phyloP scores from a whole-genome alignment of 2,888 invertebrate species.

The Acanthosepion lycidas region DNA sequence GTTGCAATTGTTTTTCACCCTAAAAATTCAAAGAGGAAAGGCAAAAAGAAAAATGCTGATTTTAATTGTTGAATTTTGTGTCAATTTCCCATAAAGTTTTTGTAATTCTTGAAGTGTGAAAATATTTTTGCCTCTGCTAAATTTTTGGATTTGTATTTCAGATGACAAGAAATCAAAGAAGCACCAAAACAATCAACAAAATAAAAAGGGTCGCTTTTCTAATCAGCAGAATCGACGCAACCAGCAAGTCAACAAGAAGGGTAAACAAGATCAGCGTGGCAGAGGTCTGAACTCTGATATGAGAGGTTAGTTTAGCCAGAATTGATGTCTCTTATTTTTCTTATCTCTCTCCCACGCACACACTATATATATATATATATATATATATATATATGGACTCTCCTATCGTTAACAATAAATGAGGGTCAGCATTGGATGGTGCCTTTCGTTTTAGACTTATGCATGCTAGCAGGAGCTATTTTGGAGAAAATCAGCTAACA shows the following conservation, averaged over 20 bases:
- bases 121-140: neutral
- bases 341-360: too few species aligned
- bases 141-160: neutral
- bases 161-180: constrained; percentile 39
- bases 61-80: neutral
- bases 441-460: too few species aligned
- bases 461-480: too few species aligned
- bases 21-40: too few species aligned
- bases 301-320: neutral
- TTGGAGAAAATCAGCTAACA: too few species aligned
- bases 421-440: too few species aligned
- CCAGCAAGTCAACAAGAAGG: constrained; percentile 38
- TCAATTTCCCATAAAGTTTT: neutral
- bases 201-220: constrained; percentile 36
- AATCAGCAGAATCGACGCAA: constrained; percentile 39
- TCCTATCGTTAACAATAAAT: too few species aligned
- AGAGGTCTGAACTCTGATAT: neutral
- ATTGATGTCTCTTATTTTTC: too few species aligned
- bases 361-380: too few species aligned
- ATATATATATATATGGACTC: too few species aligned
- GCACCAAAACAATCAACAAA: constrained; percentile 42
- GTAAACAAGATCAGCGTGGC: neutral
- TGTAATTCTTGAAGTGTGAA: too few species aligned
- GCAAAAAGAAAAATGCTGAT: too few species aligned
- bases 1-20: neutral